Evolutionary conservation across 1,140 invertebrate genomes (phyloP), one percentile per base, ranked within the genome.

Genomic region (Antheraea pernyi): DNA sequence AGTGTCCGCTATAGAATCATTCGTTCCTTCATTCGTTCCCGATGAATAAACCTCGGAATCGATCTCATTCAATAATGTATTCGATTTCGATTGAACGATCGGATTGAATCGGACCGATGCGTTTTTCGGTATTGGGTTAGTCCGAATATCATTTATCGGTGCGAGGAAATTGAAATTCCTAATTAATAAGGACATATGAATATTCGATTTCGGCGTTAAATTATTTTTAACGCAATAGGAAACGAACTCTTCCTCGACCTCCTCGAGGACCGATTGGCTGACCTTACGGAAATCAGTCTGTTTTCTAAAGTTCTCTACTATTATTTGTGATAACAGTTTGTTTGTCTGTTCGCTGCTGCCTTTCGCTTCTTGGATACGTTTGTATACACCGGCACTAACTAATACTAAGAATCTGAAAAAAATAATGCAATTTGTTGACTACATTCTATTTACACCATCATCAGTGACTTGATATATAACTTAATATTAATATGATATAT

Each of bases 181-280:
- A 59, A 98, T 95, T 0, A 98, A 82, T 7, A 99, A 92, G 0
- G 97, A 98, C 73, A 98, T 91, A 22, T 90, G 85, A 5, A 83
- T 88, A 59, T 90, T 91, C 6, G 91, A 91, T 81, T 93, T 84
- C 7, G 89, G 91, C 59, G 83, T 93, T 67, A 93, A 73, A 8
- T 92, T 93, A 67, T 93, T 94, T 67, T 94, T 95, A 91, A 97
- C 95, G 78, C 95, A 97, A 67, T 95, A 94, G 67, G 98, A 96
- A 72, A 97, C 96, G 83, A 98, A 97, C 67, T 97, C 95, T 63
- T 97, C 91, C 7, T 97, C 96, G 9, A 97, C 95, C 92, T 97
- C 97, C 81, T 98, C 96, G 0, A 98, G 95, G 0, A 98, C 97
- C 3, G 96, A 96, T 92, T 98, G 97, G 46, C 97, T 97, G 46